Conservation (phyloP, 2,797 vertebrate species). For the Acanthurus lineatus region DNA sequence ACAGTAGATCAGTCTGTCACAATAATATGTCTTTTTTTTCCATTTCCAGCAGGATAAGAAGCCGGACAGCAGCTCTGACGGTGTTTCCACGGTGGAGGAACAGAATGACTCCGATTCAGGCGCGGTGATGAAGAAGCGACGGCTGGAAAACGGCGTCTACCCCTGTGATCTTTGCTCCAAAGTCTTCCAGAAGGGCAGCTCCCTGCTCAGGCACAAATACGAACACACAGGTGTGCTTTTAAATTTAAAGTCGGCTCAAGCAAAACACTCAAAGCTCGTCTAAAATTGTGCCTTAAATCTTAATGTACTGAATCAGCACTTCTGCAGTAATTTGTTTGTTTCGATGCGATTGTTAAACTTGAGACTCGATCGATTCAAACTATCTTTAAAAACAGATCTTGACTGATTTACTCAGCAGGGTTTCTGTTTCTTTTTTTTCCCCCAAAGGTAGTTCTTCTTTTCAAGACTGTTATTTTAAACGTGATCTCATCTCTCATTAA, state of each 20-base stretch:
- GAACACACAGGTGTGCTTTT: conserved; percentile 80
- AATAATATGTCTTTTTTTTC: background rate
- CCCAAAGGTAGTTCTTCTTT: background rate
- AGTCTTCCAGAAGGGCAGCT: conserved; percentile 99
- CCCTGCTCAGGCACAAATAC: conserved; percentile 94
- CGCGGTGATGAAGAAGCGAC: conserved; percentile 90
- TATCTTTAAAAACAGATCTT: too few species aligned
- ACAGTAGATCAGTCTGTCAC: background rate
- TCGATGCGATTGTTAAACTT: background rate
- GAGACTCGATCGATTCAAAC: too few species aligned
- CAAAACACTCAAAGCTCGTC: background rate
- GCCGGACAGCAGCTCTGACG: conserved; percentile 89
- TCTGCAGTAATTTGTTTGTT: background rate
- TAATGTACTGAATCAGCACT: background rate
- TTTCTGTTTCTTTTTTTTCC: background rate
- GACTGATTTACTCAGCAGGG: too few species aligned
- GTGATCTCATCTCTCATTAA: conserved; percentile 47
- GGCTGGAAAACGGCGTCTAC: conserved; percentile 93
- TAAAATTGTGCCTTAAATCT: too few species aligned
- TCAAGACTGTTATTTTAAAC: background rate
- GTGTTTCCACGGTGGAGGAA: conserved; percentile 88
- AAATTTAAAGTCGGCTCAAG: background rate
- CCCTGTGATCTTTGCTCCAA: conserved; percentile 97
- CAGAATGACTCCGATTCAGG: conserved; percentile 90
- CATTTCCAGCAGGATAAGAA: conserved; percentile 85